Base-by-base conservation (phyloP, 2,888 invertebrate species). In the Cepaea hortensis region DNA sequence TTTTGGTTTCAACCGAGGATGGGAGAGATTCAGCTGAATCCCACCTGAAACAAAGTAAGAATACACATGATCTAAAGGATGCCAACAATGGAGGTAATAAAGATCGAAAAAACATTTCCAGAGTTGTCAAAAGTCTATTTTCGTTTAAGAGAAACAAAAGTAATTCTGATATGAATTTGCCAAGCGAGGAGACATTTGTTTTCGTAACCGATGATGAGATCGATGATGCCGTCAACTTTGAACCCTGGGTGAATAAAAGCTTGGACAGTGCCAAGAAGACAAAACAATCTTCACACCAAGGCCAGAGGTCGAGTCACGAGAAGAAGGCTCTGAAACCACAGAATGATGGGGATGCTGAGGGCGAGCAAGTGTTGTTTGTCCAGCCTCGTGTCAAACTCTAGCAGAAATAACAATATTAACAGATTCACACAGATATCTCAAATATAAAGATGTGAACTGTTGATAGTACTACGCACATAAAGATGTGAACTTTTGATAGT, bases 161-260 rank as follows among this genome's bases (percentile, higher is more conserved):
- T 35, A 82, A 72, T n/a, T 72, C 82, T 82, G 15, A 82, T 18
- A 1, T 82, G 3, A 81, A 46, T 50, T 7, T 70, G 6, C 61
- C 72, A 55, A n/a, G 50, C 20, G 82, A 82, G 55, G 73, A 72
- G 11, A 55, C 70, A 23, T 55, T 55, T 15, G 72, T 73, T n/a
- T 55, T 68, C 15, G 70, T 82, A 4, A 72, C 72, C 2, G 82
- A 72, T 55, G n/a, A 72, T 23, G 82, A 82, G 9, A 50, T 70
- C 1, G 70, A 18, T 2, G 55, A 50, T n/a, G 20, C 35, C 6
- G 0, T 1, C 23, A 68, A 68, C 48, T 3, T 48, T 20, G 48
- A 18, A 18, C 6, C 65, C 13, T 82, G 72, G 82, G 50, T 55
- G 9, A 82, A 50, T 15, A 82, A 82, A 82, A 82, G 82, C 35